Evolutionary conservation across 2,113 vertebrate genomes (phyloP), one percentile per base, ranked within the genome.

Genomic region (Gymnogyps californianus): DNA sequence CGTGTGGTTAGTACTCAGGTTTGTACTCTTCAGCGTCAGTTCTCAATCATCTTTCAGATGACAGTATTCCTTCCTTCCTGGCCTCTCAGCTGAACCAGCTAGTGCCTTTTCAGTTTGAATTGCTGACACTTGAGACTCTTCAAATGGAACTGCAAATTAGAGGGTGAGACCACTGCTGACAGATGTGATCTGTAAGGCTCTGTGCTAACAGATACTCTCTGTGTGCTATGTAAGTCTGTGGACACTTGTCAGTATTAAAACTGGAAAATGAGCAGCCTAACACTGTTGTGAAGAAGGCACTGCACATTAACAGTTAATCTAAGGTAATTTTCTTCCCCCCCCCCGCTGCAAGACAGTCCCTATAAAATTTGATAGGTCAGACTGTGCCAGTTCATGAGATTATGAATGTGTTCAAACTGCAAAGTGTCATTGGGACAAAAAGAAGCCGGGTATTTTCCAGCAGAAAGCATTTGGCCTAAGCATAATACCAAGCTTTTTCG

Each of bases 231-330:
- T 52, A 75, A 58, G 47, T 61, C 55, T 79, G 47, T 52, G 74
- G 34, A 79, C 57, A 10, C 75, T 92, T 93, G 83, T 71, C 17
- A 18, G 81, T 57, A 47, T 67, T 67, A n/a, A 54, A 93, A 84
- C 54, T 86, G 91, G 83, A 47, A 97, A 94, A 26, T 47, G 76
- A 96, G 84, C 42, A 66, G 67, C 67, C 87, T 93, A 85, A 62
- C 59, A 28, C 77, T 36, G 31, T 61, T 89, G 74, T 85, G 77
- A 94, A 96, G 87, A 89, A 55, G 77, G 51, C 71, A 67, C 65
- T 93, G 47, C 91, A 94, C 55, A 51, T 93, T 95, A 97, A 78
- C 82, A 61, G n/a, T 32, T 94, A 44, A 69, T 70, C 66, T 84
- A 75, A 91, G 20, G 25, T 51, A 69, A 52, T 90, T 76, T 87